Conservation (phyloP, 2,113 vertebrate species). For the Hassar affinis region DNA sequence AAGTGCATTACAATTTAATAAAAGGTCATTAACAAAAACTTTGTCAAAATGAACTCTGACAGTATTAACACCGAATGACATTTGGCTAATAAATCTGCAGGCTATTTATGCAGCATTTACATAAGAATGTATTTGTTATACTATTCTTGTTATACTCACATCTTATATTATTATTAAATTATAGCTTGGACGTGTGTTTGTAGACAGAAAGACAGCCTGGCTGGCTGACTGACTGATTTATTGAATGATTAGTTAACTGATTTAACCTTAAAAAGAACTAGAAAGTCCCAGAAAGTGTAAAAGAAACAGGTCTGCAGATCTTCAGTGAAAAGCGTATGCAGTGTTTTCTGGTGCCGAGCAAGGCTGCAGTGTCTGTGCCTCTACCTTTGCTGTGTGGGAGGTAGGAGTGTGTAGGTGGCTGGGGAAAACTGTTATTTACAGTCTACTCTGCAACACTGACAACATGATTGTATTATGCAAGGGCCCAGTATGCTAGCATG, state of each 20-base stretch:
- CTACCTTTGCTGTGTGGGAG: conserved; percentile 21
- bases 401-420: conserved; percentile 26
- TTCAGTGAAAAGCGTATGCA: neutral
- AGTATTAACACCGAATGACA: no score
- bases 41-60: no score
- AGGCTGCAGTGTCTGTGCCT: conserved; percentile 23
- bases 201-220: neutral
- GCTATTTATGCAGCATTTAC: neutral
- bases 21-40: no score
- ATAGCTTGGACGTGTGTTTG: neutral
- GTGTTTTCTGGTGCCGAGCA: conserved; percentile 15
- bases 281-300: conserved; percentile 19
- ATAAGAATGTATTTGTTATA: neutral
- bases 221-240: neutral
- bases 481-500: neutral
- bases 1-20: no score
- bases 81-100: neutral
- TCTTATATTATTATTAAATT: neutral
- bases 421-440: conserved; percentile 37
- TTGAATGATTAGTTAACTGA: neutral
- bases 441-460: conserved; percentile 26
- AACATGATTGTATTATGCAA: conserved; percentile 31
- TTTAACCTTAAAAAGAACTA: neutral
- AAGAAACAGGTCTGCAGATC: neutral
- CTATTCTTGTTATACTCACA: no score